Evolutionary conservation across 2,113 vertebrate species (phyloP), one percentile per base, ranked within the genome.

Genomic region (Cochlearius cochlearius): DNA sequence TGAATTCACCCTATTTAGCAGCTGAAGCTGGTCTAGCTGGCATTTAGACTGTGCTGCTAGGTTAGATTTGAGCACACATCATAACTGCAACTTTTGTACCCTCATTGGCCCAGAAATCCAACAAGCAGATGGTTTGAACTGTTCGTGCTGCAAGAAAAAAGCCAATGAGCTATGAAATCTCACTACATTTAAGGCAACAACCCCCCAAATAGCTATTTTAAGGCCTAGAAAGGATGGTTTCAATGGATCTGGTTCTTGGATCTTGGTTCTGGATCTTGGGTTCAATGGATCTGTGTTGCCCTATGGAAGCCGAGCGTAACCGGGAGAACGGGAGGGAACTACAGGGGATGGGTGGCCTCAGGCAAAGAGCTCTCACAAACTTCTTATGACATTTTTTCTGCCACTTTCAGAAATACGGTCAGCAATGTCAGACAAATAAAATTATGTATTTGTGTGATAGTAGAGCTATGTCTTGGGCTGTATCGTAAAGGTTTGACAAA

Each of bases 381-480:
- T 53, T 60, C 36, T 72, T 53, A 26, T 50, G 66, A 32, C 2
- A 6, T 23, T 79, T 64, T 82, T 87, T 26, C 20, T 93, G 8
- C 10, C 0, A 1, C 14, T 72, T 12, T 41, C 68, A 77, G 38
- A 76, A 45, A 41, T 49, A 56, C 1, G 10, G 53, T 22, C 53
- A 56, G 27, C 27, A 50, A 18, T 26, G 16, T 30, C 66, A 82
- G 56, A 63, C 15, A 94, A 78, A 90, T 36, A 78, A 82, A 85
- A 78, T 8, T 18, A 45, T 26, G 8, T 55, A 47, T 72, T 63
- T 12, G 9, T 27, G 29, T 41, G 56, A 41, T 5, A 34, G 32
- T 7, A 43, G 45, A 68, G 12, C 27, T 50, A 5, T 59, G 67
- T 29, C 79, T 67, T 4, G 0, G 41, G 6, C 19, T 1, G 0